Conservation (phyloP, 2,797 vertebrate genomes). For the Lutjanus argentimaculatus region DNA sequence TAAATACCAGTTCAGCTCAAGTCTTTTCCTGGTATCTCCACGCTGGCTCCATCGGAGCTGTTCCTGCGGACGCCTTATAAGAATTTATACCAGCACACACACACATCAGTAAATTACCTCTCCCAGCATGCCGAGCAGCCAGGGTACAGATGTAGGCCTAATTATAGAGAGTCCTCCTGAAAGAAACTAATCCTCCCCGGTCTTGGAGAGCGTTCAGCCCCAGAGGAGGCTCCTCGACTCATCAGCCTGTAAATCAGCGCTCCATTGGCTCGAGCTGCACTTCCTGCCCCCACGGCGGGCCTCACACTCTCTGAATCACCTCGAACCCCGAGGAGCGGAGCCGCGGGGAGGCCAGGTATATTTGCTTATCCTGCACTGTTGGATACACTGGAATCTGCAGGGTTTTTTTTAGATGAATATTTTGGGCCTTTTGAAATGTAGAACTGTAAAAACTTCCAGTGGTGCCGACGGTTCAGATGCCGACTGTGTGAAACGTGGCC, state of each 20-base stretch:
- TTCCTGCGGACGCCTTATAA: constrained; percentile 9
- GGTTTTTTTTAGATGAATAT: constrained; percentile 21
- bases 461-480: constrained; percentile 21
- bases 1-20: background rate
- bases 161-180: constrained; percentile 59
- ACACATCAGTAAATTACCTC: constrained; percentile 48
- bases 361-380: constrained; percentile 47
- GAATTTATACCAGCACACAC: constrained; percentile 21
- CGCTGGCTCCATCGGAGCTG: constrained; percentile 16
- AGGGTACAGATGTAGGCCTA: constrained; percentile 61
- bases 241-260: constrained; percentile 73
- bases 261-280: constrained; percentile 32
- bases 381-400: constrained; percentile 32
- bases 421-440: constrained; percentile 37
- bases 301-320: constrained; percentile 50
- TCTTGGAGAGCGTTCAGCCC: constrained; percentile 46
- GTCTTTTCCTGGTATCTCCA: constrained; percentile 5
- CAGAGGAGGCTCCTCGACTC: constrained; percentile 56
- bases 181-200: constrained; percentile 45
- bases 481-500: constrained; percentile 49
- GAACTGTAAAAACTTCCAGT: constrained; percentile 28
- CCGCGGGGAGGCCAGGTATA: constrained; percentile 27
- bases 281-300: constrained; percentile 48
- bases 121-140: constrained; percentile 60
- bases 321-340: background rate